Evolutionary conservation across 1,140 invertebrate species (phyloP).

Genomic region (Caenorhabditis brenneri): DNA sequence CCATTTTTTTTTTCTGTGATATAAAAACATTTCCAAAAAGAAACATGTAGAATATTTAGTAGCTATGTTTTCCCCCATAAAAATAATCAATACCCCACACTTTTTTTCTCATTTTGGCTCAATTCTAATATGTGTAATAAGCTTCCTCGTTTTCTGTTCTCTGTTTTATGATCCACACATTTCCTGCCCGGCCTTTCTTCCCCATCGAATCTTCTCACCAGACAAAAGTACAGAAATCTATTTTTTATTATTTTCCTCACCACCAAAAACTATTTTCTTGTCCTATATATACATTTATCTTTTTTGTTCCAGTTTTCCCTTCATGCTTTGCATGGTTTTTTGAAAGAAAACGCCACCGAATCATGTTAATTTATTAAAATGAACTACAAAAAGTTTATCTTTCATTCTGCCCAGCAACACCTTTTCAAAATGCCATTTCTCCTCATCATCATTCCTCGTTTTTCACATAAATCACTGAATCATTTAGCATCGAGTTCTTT

Average conservation of each 20-base stretch:
- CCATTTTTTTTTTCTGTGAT: constrained; percentile 26
- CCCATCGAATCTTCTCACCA: too few species aligned
- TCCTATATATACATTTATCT: too few species aligned
- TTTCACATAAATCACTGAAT: constrained; percentile 24
- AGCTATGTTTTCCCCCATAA: background rate
- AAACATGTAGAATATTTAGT: background rate
- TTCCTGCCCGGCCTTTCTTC: background rate
- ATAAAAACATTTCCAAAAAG: constrained; percentile 28
- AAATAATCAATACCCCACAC: background rate
- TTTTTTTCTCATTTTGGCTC: constrained; percentile 1
- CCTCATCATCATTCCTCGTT: background rate
- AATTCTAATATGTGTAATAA: background rate
- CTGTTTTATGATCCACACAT: background rate
- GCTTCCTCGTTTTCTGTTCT: background rate
- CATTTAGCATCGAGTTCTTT: background rate
- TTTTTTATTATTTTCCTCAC: background rate
- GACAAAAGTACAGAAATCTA: background rate
- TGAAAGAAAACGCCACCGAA: too few species aligned
- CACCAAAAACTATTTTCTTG: background rate
- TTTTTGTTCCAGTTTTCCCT: too few species aligned
- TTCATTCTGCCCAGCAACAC: background rate
- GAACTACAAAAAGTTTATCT: background rate
- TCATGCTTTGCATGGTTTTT: background rate
- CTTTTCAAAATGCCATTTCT: too few species aligned
- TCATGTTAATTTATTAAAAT: background rate